phyloP scores from a whole-genome alignment of 2,888 invertebrate genomes.

The Calliphora vomitoria region DNA sequence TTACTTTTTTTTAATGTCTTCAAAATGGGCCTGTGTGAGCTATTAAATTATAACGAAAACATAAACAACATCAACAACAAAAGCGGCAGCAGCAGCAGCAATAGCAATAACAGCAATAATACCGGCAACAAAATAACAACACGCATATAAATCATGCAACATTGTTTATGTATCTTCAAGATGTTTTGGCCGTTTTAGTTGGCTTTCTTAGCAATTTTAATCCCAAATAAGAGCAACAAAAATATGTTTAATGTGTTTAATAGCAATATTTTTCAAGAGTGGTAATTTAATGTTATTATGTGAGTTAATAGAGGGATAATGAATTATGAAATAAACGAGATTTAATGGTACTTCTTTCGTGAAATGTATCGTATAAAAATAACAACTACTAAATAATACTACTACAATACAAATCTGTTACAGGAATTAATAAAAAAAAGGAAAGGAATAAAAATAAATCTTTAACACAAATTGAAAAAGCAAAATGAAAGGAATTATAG shows the following conservation, averaged over 20 bases:
- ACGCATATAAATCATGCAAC: constrained; percentile 64
- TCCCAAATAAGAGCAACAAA: constrained; percentile 28
- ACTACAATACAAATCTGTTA: background rate
- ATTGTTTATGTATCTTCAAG: constrained; percentile 52
- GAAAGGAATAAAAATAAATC: background rate
- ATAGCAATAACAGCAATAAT: constrained; percentile 44
- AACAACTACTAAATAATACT: constrained; percentile 4
- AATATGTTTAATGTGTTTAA: constrained; percentile 51
- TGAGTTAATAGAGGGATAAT: constrained; percentile 62
- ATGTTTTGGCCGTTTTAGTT: constrained; percentile 26
- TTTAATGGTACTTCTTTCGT: constrained; percentile 20
- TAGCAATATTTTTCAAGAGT: constrained; percentile 52
- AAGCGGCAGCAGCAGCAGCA: constrained; percentile 6
- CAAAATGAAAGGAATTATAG: background rate
- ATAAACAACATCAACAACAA: constrained; percentile 31
- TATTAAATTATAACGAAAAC: constrained; percentile 50
- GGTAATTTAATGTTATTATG: constrained; percentile 64
- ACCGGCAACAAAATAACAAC: constrained; percentile 26
- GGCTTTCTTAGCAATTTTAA: constrained; percentile 30
- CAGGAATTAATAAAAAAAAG: background rate
- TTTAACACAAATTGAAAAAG: background rate
- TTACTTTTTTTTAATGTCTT: constrained; percentile 47
- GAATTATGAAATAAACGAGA: constrained; percentile 60
- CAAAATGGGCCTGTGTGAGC: constrained; percentile 48
- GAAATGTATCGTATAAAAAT: constrained; percentile 13